Evolutionary conservation across 2,113 vertebrate species (phyloP).

Genomic region (Butastur rufipennis): DNA sequence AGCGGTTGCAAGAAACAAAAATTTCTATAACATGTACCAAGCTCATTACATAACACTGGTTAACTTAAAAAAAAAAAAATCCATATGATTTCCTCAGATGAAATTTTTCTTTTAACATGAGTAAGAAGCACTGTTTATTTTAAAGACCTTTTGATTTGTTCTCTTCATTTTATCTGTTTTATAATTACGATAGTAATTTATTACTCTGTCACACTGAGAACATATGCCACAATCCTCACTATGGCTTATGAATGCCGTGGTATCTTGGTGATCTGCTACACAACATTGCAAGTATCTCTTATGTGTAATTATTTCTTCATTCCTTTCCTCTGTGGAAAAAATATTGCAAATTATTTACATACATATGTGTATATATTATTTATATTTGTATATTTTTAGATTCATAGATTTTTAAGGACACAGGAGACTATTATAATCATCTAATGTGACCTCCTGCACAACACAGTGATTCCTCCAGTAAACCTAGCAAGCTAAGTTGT

Average conservation of each 20-base stretch:
- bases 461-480: not conserved
- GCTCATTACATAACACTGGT: not conserved
- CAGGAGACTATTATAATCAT: not conserved
- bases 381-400: not conserved
- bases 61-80: not conserved
- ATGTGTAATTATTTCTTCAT: not conserved
- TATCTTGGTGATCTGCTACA: not conserved
- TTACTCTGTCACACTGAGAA: not conserved
- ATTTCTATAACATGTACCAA: not conserved
- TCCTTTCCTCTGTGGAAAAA: not conserved
- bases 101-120: not conserved
- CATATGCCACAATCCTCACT: not conserved
- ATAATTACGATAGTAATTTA: not conserved
- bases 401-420: not conserved
- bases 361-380: not conserved
- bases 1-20: not conserved
- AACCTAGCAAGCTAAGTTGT: not conserved
- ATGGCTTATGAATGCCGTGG: not conserved
- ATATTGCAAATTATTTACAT: not conserved
- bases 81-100: not conserved
- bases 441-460: not conserved
- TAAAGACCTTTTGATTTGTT: not conserved
- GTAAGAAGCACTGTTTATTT: not conserved
- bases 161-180: not conserved
- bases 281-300: not conserved